Evolutionary conservation across 2,797 vertebrate genomes (phyloP), one percentile per base, ranked within the genome.

Genomic region (Cuniculus paca): DNA sequence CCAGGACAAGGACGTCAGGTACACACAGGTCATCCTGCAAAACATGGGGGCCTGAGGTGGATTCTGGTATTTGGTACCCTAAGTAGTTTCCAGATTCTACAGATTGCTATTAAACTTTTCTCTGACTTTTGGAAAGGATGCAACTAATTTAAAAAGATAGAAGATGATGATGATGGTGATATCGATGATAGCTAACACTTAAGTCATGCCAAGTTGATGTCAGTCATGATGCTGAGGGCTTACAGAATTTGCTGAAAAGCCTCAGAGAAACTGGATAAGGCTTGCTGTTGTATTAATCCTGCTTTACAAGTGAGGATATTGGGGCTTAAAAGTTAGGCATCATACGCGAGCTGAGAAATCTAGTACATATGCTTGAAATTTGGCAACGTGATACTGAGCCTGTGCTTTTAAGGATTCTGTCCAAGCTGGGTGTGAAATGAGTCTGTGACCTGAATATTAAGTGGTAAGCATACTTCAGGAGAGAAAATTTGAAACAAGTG

Each of bases 401-500:
- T 50, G 1, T 50, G 36, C 61, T 68, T 13, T 74, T 68, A 78
- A 60, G 2, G 22, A 19, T 50, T 78, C 28, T 61, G 24, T 77
- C 36, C 31, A 34, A 28, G 45, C 36, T 45, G 39, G 26, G 36
- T 52, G 45, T 82, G 36, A 61, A 89, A 77, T 61, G 28, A 82
- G 54, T 90, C 31, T 17, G 17, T 16, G 70, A n/a, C n/a, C 58
- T 60, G 84, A 11, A 58, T 94, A 88, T 65, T 63, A 83, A 68
- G 16, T 45, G 34, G 54, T 48, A 65, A 2, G 34, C 19, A 12
- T n/a, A 24, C 13, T 8, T 31, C 31, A 42, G 9, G 36, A 75
- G 34, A 58, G 58, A 83, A 82, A 36, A 90, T 68, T 16, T 75
- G 61, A 96, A 91, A 84, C 42, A 74, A 83, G 26, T 28, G 72